Evolutionary conservation across 2,113 vertebrate species (phyloP).

Genomic region (Grallaria varia): DNA sequence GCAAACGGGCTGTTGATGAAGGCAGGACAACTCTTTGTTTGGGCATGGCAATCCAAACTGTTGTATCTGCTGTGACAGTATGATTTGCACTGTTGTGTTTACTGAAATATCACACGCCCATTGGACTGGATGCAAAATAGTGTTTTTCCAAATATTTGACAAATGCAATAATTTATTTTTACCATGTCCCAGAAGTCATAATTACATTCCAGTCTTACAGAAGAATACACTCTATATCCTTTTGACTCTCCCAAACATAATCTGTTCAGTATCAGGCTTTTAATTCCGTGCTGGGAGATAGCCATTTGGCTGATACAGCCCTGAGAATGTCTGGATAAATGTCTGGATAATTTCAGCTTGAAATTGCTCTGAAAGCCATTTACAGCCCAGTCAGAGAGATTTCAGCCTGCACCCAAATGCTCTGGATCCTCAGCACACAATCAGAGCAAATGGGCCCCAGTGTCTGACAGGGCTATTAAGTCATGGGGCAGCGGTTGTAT

Average conservation of each 20-base stretch:
- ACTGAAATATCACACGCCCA: fast-evolving
- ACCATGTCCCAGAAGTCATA: neutral
- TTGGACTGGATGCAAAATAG: neutral
- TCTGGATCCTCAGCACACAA: neutral
- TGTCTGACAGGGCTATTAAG: neutral
- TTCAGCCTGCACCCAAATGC: neutral
- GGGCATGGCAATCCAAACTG: neutral
- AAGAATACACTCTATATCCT: neutral
- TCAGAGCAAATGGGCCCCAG: neutral
- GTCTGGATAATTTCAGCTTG: slow-evolving; percentile 58
- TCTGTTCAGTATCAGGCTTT: slow-evolving; percentile 59
- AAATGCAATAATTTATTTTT: slow-evolving; percentile 7
- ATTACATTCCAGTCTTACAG: neutral
- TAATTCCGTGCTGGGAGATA: neutral
- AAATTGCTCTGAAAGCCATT: slow-evolving; percentile 26
- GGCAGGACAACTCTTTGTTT: neutral
- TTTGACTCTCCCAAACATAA: slow-evolving; percentile 11
- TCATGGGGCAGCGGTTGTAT: neutral
- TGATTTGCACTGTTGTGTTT: neutral
- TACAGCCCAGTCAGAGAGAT: neutral
- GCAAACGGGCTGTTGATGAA: neutral
- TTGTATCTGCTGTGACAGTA: neutral
- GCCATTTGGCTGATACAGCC: slow-evolving; percentile 40
- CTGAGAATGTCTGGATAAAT: slow-evolving; percentile 45
- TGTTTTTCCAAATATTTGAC: neutral